A percentile compares a stretch with the other conserved stretches of the same genome.
phyloP scores from a whole-genome alignment of 2,797 vertebrate genomes.

The Galagoides demidoff region DNA sequence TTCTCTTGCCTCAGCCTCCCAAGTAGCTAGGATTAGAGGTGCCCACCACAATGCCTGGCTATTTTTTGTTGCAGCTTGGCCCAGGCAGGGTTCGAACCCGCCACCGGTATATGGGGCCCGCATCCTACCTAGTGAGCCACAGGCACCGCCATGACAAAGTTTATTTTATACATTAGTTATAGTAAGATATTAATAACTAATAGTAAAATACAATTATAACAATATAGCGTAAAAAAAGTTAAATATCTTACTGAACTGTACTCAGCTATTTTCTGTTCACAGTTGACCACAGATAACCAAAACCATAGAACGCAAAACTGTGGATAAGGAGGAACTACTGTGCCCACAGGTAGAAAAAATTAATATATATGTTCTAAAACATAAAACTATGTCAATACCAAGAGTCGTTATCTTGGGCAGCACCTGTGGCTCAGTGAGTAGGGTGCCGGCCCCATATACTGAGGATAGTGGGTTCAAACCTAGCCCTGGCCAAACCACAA shows the following conservation, averaged over 20 bases:
- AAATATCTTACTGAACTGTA: background rate
- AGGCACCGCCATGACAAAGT: background rate
- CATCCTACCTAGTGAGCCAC: too few species aligned
- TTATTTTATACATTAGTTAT: background rate
- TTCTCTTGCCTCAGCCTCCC: too few species aligned
- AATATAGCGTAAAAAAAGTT: background rate
- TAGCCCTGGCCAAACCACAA: too few species aligned
- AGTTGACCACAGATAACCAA: background rate
- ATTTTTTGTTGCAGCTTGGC: too few species aligned
- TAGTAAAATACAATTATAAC: background rate
- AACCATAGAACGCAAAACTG: background rate
- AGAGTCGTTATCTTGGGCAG: background rate
- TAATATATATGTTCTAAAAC: constrained; percentile 26
- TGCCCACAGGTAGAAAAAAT: constrained; percentile 16
- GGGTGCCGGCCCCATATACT: too few species aligned
- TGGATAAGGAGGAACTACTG: background rate
- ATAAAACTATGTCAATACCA: constrained; percentile 8
- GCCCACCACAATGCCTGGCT: too few species aligned
- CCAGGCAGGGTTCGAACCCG: too few species aligned
- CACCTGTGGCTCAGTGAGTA: too few species aligned
- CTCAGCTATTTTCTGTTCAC: background rate
- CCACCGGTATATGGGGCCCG: too few species aligned
- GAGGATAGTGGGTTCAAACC: too few species aligned
- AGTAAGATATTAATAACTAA: background rate
- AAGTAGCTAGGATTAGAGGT: too few species aligned